Evolutionary conservation across 2,888 invertebrate species (phyloP).

Genomic region (Tribolium freemani): DNA sequence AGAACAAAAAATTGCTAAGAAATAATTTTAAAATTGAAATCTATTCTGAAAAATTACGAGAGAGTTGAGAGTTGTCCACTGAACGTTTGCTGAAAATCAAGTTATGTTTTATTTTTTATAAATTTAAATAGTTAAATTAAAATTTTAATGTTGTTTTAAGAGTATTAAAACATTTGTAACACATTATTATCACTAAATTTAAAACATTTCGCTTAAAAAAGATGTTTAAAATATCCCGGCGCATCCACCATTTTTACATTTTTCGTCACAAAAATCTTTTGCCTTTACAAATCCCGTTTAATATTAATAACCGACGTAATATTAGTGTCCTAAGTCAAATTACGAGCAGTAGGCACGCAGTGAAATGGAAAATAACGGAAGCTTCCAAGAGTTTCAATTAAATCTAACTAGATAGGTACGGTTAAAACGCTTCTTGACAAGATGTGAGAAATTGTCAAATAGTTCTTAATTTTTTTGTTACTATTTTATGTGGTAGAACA

Average conservation of each 20-base stretch:
- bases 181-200: no score
- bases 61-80: no score
- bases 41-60: no score
- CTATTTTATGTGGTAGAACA: neutral
- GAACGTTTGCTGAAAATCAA: no score
- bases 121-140: neutral
- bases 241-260: neutral
- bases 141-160: no score
- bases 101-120: no score
- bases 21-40: no score
- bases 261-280: neutral
- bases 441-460: no score
- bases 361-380: conserved; percentile 27
- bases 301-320: neutral
- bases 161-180: no score
- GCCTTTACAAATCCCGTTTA: neutral
- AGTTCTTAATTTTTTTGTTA: no score
- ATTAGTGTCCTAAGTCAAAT: neutral
- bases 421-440: neutral
- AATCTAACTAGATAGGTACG: conserved; percentile 10
- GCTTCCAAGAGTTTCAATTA: conserved; percentile 23
- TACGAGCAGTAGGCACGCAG: conserved; percentile 9
- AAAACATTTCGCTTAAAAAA: no score
- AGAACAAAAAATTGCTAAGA: no score
- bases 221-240: neutral